Evolutionary conservation across 2,113 vertebrate genomes (phyloP), one percentile per base, ranked within the genome.

Genomic region (Antidorcas marsupialis): DNA sequence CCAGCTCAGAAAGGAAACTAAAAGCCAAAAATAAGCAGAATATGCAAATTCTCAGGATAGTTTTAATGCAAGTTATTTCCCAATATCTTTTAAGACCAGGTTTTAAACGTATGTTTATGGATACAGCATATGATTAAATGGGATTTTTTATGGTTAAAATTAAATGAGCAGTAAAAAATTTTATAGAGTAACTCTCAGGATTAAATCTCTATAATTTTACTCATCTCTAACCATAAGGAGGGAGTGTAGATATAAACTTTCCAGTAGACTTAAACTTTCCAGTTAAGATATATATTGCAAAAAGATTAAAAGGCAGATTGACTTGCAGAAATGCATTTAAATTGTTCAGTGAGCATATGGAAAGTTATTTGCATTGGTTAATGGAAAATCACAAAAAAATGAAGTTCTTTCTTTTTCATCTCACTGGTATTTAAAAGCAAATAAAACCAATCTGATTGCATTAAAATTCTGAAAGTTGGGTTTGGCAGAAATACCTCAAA

Each of bases 71-170:
- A 92, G n/a, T 79, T 52, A 88, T 93, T 94, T 62, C 39, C 10
- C 25, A 55, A 50, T 60, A 36, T 16, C 55, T 64, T 85, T 89
- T 59, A 76, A 97, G 33, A 90, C 17, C 43, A 82, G 47, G 10
- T 59, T 81, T 90, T 94, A 88, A 93, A 82, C 0, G 17, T 74
- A 86, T 53, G 57, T 86, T 88, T 94, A 93, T 87, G 47, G 27
- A 90, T 60, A 43, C 23, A 76, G 67, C 19, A 21, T 81, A 57
- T 92, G 88, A 92, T 52, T 53, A 97, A 82, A 87, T 91, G 15
- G 5, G 7, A 25, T 84, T 91, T 96, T 78, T 97, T 57, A 85
- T 59, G 64, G 81, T 94, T 93, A 57, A 91, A 79, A 94, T 93
- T 27, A 96, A 96, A 81, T 94, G 50, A 93, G 11, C 47, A 50